These are phyloP conservation scores for Adelognathus sp. DNA, from an alignment of 2,888 invertebrate genomes.

Conservation along the genomic window DNA sequence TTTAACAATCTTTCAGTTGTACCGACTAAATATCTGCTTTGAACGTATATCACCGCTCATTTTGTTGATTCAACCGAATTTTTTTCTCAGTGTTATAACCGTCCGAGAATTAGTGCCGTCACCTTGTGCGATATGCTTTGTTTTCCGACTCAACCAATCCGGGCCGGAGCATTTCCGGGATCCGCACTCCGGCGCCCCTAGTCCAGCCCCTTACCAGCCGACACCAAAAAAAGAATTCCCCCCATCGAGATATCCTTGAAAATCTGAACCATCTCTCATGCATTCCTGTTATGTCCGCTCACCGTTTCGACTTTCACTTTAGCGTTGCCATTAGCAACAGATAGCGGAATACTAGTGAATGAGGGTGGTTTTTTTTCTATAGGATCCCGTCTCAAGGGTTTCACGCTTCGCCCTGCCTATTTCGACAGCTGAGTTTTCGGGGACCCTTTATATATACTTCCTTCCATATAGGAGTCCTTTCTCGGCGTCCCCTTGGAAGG, in stretches of 20 bases:
- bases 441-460: not conserved
- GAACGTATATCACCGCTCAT: too few relatives aligned
- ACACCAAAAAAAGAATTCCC: not conserved
- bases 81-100: too few relatives aligned
- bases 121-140: not conserved
- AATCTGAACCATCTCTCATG: slow-evolving; percentile 59
- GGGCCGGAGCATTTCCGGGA: slow-evolving; percentile 1
- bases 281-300: slow-evolving; percentile 69
- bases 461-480: slow-evolving; percentile 18
- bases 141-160: not conserved
- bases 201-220: slow-evolving; percentile 20
- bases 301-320: slow-evolving; percentile 72
- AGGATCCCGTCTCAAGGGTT: slow-evolving; percentile 9
- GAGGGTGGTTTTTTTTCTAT: slow-evolving; percentile 13
- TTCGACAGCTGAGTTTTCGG: too few relatives aligned
- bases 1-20: too few relatives aligned
- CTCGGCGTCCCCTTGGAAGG: slow-evolving; percentile 63
- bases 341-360: not conserved
- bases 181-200: not conserved
- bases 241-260: slow-evolving; percentile 53
- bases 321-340: slow-evolving; percentile 62
- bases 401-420: not conserved
- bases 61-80: too few relatives aligned
- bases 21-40: too few relatives aligned
- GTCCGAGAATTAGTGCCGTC: too few relatives aligned